Base-by-base conservation (phyloP, 2,797 vertebrate genomes). In the Melanogrammus aeglefinus region DNA sequence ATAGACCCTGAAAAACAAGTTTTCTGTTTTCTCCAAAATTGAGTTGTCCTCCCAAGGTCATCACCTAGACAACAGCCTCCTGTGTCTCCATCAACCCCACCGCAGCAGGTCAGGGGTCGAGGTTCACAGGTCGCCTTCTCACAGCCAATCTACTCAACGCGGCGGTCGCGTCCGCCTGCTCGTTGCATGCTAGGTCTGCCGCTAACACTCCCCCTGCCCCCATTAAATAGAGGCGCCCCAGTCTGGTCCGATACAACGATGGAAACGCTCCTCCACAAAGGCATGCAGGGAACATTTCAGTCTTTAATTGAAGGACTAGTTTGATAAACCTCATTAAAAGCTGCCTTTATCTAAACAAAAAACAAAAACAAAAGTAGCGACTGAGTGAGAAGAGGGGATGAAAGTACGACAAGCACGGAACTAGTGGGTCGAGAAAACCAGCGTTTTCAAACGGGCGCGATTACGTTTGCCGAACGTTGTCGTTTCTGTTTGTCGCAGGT, bases 41-140 rank as follows among this genome's bases (percentile, higher is more conserved):
- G n/a, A 69, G 63, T 69, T 69, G n/a, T 21, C n/a, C 63, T 69
- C 63, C 63, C 63, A 69, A 69, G 63, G 63, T 69, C 63, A 24
- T 69, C 63, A 24, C 9, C 63, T 9, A 24, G 63, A 27, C 63
- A 69, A 69, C 24, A 27, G 63, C 63, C 63, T 69, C 24, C 63
- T 13, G 63, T 69, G 63, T 27, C 63, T 69, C 63, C 10, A 24
- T 69, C 63, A 69, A 69, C 24, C 63, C 24, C 63, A 27, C 63
- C 63, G 9, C 63, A 69, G 63, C 63, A 7, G 63, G 63, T 69
- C 63, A 27, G 63, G n/a, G 63, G 24, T 69, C 9, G 1, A 24
- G 24, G 63, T 21, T 63, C 57, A 9, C 57, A 24, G 63, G 63
- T 27, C 63, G 9, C 63, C 63, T 27, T 27, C 63, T 12, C 63